Conservation (phyloP, 2,888 invertebrate species). For the Sphaerophoria rueppellii region DNA sequence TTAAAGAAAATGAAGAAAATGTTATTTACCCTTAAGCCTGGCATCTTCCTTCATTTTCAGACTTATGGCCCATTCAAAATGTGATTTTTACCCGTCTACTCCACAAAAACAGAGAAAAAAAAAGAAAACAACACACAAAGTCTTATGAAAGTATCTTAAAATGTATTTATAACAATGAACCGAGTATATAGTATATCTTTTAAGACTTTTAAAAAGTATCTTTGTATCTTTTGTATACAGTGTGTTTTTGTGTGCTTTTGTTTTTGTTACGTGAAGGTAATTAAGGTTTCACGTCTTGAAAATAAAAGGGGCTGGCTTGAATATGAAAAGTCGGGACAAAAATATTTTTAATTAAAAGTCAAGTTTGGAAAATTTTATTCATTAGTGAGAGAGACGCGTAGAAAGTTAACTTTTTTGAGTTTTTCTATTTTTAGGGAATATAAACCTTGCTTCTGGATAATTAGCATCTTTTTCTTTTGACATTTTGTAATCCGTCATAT, state of each 20-base stretch:
- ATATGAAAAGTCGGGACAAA: conserved; percentile 14
- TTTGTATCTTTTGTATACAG: conserved; percentile 49
- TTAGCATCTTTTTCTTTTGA: conserved; percentile 56
- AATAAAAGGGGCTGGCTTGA: conserved; percentile 53
- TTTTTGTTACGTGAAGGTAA: conserved; percentile 64
- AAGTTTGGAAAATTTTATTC: conserved; percentile 66
- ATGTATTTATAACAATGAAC: conserved; percentile 60
- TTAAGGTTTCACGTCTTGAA: conserved; percentile 66
- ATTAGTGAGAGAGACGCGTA: conserved; percentile 54
- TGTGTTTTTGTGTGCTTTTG: conserved; percentile 36
- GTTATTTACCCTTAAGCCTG: conserved; percentile 56
- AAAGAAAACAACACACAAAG: conserved; percentile 26
- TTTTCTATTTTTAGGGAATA: neutral
- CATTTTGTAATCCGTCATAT: conserved; percentile 62
- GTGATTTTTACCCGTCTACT: conserved; percentile 19
- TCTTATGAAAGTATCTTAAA: conserved; percentile 69
- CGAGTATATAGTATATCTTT: conserved; percentile 51
- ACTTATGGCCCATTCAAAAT: conserved; percentile 35
- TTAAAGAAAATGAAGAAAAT: conserved; percentile 3
- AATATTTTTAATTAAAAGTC: conserved; percentile 71
- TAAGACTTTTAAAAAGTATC: conserved; percentile 64
- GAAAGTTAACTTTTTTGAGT: neutral
- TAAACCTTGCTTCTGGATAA: conserved; percentile 13
- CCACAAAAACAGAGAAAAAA: neutral
- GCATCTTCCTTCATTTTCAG: conserved; percentile 53